A percentile compares a stretch with the other conserved stretches of the same genome.
phyloP scores from a whole-genome alignment of 2,888 invertebrate species.

The Yponomeuta cagnagella region DNA sequence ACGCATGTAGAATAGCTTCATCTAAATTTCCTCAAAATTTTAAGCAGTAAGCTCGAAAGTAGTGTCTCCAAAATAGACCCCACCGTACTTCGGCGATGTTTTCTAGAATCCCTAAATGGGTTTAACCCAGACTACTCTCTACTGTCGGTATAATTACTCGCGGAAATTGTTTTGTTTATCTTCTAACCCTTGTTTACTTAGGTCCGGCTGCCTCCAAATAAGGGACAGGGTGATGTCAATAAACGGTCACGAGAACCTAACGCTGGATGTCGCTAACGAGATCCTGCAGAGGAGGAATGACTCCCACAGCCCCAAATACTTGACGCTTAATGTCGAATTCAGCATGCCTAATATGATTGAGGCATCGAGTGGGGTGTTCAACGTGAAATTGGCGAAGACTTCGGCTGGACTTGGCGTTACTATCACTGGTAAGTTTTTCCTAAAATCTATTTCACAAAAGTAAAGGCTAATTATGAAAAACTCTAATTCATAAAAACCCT shows the following conservation, averaged over 20 bases:
- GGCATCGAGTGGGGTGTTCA: slow-evolving; percentile 92
- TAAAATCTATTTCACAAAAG: background rate
- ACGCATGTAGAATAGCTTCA: no score
- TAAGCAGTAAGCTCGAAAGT: no score
- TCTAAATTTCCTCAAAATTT: no score
- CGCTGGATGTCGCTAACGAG: slow-evolving; percentile 77
- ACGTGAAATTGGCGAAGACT: slow-evolving; percentile 88
- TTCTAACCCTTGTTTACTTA: slow-evolving; percentile 33
- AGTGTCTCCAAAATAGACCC: background rate
- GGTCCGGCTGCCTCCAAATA: slow-evolving; percentile 83
- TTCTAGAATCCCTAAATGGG: background rate
- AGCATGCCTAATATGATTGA: slow-evolving; percentile 94
- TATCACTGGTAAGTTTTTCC: slow-evolving; percentile 80
- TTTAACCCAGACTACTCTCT: background rate
- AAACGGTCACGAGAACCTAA: slow-evolving; percentile 84
- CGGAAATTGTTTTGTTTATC: background rate
- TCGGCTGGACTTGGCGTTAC: slow-evolving; percentile 91
- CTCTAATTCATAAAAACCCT: no score
- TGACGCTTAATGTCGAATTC: slow-evolving; percentile 90
- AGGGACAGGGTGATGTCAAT: slow-evolving; percentile 91
- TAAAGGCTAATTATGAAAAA: no score
- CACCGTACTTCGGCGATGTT: background rate
- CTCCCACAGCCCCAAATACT: slow-evolving; percentile 76
- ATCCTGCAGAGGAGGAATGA: slow-evolving; percentile 75
- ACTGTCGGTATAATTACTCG: background rate